Percentiles rank a stretch among this genome's conserved stretches.
phyloP scores from a whole-genome alignment of 2,888 invertebrate genomes.

The Nemoura dubitans region DNA sequence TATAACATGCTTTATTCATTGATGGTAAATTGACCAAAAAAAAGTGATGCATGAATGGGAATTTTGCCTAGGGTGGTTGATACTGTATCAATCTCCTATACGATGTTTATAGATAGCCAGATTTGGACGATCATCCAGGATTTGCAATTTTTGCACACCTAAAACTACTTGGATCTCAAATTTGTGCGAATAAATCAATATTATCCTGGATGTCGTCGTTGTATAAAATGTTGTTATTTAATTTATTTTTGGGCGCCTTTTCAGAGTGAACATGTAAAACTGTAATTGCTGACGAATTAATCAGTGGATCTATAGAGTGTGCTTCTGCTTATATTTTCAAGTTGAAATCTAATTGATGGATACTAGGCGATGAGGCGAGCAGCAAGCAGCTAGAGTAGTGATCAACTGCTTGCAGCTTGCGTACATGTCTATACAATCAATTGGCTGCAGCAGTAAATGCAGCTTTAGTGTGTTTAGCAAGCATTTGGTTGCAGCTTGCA shows the following conservation, averaged over 20 bases:
- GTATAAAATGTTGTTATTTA: not conserved
- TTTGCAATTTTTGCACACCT: constrained; percentile 1
- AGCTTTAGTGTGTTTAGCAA: not conserved
- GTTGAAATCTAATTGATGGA: not conserved
- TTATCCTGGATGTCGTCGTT: not conserved
- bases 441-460: too few species aligned
- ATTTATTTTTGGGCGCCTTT: not conserved
- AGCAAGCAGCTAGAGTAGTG: too few species aligned
- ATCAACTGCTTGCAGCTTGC: too few species aligned
- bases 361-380: not conserved
- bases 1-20: not conserved
- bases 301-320: not conserved
- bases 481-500: constrained; percentile 9
- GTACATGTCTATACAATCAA: too few species aligned
- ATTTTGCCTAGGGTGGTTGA: not conserved
- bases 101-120: not conserved
- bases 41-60: not conserved
- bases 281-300: not conserved
- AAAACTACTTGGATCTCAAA: constrained; percentile 23
- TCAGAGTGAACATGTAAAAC: not conserved
- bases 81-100: not conserved
- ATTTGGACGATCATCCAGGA: not conserved
- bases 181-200: not conserved
- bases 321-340: not conserved
- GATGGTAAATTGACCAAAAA: not conserved